phyloP scores from a whole-genome alignment of 2,888 invertebrate species.

The Busseola fusca region DNA sequence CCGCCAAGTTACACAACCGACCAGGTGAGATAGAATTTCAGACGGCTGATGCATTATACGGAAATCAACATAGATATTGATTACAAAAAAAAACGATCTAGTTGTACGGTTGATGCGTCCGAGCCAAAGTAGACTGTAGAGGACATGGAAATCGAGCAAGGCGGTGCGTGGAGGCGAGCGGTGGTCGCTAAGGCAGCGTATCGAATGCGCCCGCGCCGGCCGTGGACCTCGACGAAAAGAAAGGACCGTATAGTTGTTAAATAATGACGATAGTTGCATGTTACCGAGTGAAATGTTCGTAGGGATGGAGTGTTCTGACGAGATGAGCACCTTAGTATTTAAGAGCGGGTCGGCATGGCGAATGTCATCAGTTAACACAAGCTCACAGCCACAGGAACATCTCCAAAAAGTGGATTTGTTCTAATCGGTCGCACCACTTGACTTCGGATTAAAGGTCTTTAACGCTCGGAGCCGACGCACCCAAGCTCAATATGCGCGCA shows the following conservation, averaged over 20 bases:
- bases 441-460: constrained; percentile 72
- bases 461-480: constrained; percentile 63
- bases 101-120: constrained; percentile 37
- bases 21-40: constrained; percentile 56
- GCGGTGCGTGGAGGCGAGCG: constrained; percentile 71
- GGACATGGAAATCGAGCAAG: constrained; percentile 48
- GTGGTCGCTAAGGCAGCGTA: constrained; percentile 79
- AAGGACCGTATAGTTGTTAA: constrained; percentile 86
- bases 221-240: constrained; percentile 84
- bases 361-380: constrained; percentile 88
- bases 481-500: constrained; percentile 85
- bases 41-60: constrained; percentile 56
- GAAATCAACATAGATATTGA: constrained; percentile 60
- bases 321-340: constrained; percentile 88
- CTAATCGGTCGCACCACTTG: constrained; percentile 65
- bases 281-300: constrained; percentile 87
- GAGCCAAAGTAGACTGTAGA: constrained; percentile 69
- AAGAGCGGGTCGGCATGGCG: constrained; percentile 86
- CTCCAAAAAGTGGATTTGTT: constrained; percentile 78
- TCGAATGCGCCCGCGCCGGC: constrained; percentile 78
- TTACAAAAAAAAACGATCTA: constrained; percentile 59
- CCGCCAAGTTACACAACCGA: constrained; percentile 52
- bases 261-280: constrained; percentile 87
- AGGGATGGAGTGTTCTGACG: constrained; percentile 87
- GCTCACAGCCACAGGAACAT: constrained; percentile 84